phyloP scores from a whole-genome alignment of 2,797 vertebrate genomes.

The Betta splendens region DNA sequence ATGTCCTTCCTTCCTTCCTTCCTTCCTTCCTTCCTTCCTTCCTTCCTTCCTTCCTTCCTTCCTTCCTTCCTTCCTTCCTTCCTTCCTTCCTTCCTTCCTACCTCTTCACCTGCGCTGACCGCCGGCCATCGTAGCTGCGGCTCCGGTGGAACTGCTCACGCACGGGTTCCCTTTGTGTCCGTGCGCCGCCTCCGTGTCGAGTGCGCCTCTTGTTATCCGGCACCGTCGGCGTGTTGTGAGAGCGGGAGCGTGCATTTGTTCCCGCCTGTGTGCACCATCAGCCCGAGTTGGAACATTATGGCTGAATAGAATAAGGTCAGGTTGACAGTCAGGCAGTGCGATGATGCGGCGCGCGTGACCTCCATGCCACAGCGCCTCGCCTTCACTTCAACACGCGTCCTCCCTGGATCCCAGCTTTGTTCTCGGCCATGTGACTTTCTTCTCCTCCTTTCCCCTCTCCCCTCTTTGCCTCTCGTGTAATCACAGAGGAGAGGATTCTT shows the following conservation, averaged over 20 bases:
- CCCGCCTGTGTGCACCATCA: conserved; percentile 20
- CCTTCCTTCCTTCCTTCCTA: conserved; percentile 38
- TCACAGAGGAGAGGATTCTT: conserved; percentile 16
- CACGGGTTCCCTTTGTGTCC: conserved; percentile 28
- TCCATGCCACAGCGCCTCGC: conserved; percentile 18
- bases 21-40: conserved; percentile 45
- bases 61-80: conserved; percentile 39
- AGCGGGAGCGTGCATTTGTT: not conserved
- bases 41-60: conserved; percentile 45
- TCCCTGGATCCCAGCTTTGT: conserved; percentile 3
- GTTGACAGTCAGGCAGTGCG: conserved; percentile 54
- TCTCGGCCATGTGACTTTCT: conserved; percentile 20
- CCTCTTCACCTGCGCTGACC: conserved; percentile 64
- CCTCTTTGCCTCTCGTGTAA: conserved; percentile 32
- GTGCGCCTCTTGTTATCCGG: conserved; percentile 27
- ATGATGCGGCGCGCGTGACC: conserved; percentile 51
- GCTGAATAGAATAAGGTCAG: conserved; percentile 60
- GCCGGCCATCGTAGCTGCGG: conserved; percentile 35
- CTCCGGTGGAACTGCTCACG: conserved; percentile 31
- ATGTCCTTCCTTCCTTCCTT: conserved; percentile 43
- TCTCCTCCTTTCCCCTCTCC: conserved; percentile 25
- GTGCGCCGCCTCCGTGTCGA: conserved; percentile 16
- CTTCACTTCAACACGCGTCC: conserved; percentile 21
- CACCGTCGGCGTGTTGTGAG: conserved; percentile 4
- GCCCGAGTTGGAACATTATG: conserved; percentile 38